Base-by-base conservation (phyloP, 2,113 vertebrate genomes). In the Emberiza fucata region DNA sequence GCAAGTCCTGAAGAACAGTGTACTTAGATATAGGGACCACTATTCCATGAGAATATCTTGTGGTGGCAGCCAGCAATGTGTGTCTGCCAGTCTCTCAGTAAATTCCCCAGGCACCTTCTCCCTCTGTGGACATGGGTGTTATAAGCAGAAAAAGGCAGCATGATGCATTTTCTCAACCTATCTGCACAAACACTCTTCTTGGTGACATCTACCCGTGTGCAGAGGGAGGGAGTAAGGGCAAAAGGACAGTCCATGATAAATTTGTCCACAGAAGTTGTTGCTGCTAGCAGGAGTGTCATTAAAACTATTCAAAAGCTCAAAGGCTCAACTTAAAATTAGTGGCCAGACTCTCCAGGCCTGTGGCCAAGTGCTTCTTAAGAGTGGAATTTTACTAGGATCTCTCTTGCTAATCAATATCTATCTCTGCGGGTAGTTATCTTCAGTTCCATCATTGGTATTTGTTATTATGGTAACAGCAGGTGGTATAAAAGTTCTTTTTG, bases 401-500 rank as follows among this genome's bases (percentile, higher is more conserved):
- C 40, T 72, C 50, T 73, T 18, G 23, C 35, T 81, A 44, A 84
- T 70, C 53, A 54, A 14, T 83, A 65, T 54, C 56, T 44, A 50
- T 64, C 53, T 50, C 35, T 64, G 0, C 77, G 40, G 20, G 28
- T 76, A 80, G 76, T 64, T 54, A 27, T 47, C 29, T 73, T 88
- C 39, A 50, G 25, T 88, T 86, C 33, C n/a, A 33, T 61, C 24
- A 35, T 17, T 86, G 64, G 6, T 64, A n/a, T 77, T 92, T 72
- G 24, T 70, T 84, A 39, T 86, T 63, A 66, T 31, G 29, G 23
- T 83, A 75, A 75, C 27, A 61, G 24, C 87, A 79, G 15, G 14
- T 73, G 40, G 42, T 61, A 79, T 66, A 88, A 88, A 73, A 70
- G 48, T 86, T 82, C 40, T 80, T 94, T 90, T 69, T 37, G 23